Conservation (phyloP, 2,797 vertebrate genomes). For the Cirrhinus mrigala region DNA sequence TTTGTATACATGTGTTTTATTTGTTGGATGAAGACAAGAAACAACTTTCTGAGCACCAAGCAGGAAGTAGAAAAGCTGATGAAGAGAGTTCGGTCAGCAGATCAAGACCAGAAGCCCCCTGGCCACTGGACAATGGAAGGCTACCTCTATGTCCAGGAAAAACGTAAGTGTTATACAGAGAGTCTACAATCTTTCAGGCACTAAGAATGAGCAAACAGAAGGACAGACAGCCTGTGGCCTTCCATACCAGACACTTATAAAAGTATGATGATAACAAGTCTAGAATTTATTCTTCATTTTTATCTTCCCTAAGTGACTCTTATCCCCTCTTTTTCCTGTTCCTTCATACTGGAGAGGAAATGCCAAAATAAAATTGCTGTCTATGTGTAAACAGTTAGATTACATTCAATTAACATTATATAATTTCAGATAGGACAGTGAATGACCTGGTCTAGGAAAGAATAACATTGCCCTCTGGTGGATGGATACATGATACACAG, state of each 20-base stretch:
- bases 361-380: conserved; percentile 68
- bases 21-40: conserved; percentile 84
- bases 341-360: conserved; percentile 64
- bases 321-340: conserved; percentile 27
- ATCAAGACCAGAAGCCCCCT: conserved; percentile 91
- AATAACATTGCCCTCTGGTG: conserved; percentile 55
- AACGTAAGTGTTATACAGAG: conserved; percentile 83
- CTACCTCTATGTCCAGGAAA: conserved; percentile 96
- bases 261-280: conserved; percentile 24
- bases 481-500: neutral
- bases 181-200: neutral
- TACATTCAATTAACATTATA: conserved; percentile 68
- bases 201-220: neutral
- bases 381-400: conserved; percentile 71
- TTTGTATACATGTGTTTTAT: conserved; percentile 32
- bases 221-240: neutral
- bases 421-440: conserved; percentile 69
- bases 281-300: conserved; percentile 59
- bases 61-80: conserved; percentile 95
- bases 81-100: conserved; percentile 95
- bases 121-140: conserved; percentile 95
- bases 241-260: conserved; percentile 3
- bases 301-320: conserved; percentile 33
- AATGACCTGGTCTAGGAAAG: conserved; percentile 52
- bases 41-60: conserved; percentile 97